Evolutionary conservation across 2,888 invertebrate genomes (phyloP).

Genomic region (Stratiomys singularior): DNA sequence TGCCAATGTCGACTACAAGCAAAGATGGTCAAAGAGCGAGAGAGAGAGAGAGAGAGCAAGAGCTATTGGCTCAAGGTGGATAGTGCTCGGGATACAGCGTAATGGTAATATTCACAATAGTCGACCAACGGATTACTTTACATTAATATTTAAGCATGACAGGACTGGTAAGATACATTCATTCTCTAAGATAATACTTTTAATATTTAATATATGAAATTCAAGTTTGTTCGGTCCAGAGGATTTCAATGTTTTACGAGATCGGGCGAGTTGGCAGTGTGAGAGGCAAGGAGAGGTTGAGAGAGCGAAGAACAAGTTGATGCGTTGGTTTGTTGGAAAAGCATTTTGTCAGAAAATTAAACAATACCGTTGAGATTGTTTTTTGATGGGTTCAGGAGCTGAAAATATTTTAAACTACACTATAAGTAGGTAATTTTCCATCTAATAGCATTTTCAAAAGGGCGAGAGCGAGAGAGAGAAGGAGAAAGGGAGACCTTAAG

Average conservation of each 20-base stretch:
- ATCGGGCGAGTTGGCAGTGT: no score
- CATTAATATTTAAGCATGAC: conserved; percentile 38
- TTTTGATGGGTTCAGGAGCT: not conserved
- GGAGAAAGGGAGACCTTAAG: no score
- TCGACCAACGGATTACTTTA: conserved; percentile 37
- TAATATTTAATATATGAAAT: conserved; percentile 30
- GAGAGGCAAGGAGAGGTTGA: not conserved
- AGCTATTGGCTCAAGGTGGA: no score
- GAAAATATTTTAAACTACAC: conserved; percentile 3
- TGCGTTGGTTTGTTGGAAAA: no score
- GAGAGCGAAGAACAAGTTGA: no score
- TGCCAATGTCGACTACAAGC: no score
- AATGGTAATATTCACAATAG: conserved; percentile 30
- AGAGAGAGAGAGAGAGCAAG: no score
- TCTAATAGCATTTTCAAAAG: conserved; percentile 7
- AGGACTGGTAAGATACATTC: not conserved
- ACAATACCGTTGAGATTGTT: conserved; percentile 18
- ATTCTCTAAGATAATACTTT: conserved; percentile 13
- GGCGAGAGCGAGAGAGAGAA: no score
- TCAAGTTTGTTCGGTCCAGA: not conserved
- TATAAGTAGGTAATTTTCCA: conserved; percentile 28
- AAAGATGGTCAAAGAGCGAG: no score
- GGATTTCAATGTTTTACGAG: conserved; percentile 9
- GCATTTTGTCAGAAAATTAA: conserved; percentile 9
- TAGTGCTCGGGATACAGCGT: not conserved